Base-by-base conservation (phyloP, 2,888 invertebrate species). In the Scaeva pyrastri region DNA sequence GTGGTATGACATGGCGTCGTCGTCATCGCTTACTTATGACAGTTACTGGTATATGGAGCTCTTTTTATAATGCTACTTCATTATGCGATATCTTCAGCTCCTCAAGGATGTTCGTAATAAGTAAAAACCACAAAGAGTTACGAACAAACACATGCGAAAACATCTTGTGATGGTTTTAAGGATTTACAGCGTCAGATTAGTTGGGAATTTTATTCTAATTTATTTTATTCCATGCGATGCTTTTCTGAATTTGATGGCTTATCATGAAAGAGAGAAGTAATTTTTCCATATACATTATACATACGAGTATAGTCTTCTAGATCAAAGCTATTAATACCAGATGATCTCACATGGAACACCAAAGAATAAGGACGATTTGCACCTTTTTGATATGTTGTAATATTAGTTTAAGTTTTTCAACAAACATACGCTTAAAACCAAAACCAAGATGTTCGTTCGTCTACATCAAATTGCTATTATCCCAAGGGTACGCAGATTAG, bases 151-250 rank as follows among this genome's bases (percentile, higher is more conserved):
- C 12, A 48, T 10, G n/a, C n/a, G 12, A 48, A 16, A 8, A 16
- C 56, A 1, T 3, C 39, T 41, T 64, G 26, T 43, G 23, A 11
- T 64, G 31, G 48, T 50, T 50, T 36, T 66, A 14, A 36, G 14
- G 48, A 66, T 48, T 66, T 66, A 19, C 31, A 31, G 19, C 19
- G 19, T 1, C 16, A 16, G 66, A 66, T 48, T 66, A 66, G 5
- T 21, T 19, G 48, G 6, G 64, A 66, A 66, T 66, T 66, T 66
- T 36, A 66, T 48, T 66, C 36, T 48, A 36, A 66, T 66, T 66
- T 66, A 48, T 66, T 66, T 66, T 48, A 48, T 48, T 48, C 23
- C 12, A 14, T 8, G 1, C 48, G 45, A 31, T 12, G 31, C 16
- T 48, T 26, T 3, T 31, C 31, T 64, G 45, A 14, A 3, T 4